Evolutionary conservation across 2,113 vertebrate genomes (phyloP), one percentile per base, ranked within the genome.

Genomic region (Podilymbus podiceps): DNA sequence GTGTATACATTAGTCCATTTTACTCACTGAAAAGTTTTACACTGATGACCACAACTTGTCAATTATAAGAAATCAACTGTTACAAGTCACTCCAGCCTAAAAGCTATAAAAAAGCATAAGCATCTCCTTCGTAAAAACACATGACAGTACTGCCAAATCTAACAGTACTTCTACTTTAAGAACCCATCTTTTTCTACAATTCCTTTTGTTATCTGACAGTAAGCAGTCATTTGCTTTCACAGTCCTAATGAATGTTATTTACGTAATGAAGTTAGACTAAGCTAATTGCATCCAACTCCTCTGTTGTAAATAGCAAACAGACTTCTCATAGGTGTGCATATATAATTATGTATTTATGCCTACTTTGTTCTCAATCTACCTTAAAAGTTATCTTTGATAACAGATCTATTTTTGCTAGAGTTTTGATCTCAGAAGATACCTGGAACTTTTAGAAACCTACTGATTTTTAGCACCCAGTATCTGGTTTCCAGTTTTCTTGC

Each of bases 121-220:
- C 20, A 47, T 63, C 73, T 71, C 64, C 28, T 53, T 53, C 3
- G 0, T 7, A 42, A 67, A 55, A 42, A 83, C 0, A 1, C n/a
- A 19, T 12, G 20, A 46, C 53, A 90, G 72, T 25, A 24, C n/a
- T 63, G 49, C 35, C 74, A 56, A 60, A 73, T 4, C 62, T 23
- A 52, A 69, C 72, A 69, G 74, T 25, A 67, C 8, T 20, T 76
- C 78, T 23, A n/a, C 58, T 75, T 46, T 2, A 78, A 71, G 47
- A 83, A 68, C 44, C 21, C 19, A 27, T 3, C 47, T 18, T 69
- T 31, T n/a, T 18, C 59, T 62, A 46, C 35, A 47, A 3, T 7
- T 9, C 30, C 52, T 78, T 14, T 33, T 44, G 21, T 35, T 40
- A 14, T 46, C 33, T 40, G 30, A 59, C 17, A 72, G 67, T 38